These are phyloP conservation scores for Sebastes aleutianus DNA, from an alignment of 2,797 vertebrate species.

Conservation along the genomic window DNA sequence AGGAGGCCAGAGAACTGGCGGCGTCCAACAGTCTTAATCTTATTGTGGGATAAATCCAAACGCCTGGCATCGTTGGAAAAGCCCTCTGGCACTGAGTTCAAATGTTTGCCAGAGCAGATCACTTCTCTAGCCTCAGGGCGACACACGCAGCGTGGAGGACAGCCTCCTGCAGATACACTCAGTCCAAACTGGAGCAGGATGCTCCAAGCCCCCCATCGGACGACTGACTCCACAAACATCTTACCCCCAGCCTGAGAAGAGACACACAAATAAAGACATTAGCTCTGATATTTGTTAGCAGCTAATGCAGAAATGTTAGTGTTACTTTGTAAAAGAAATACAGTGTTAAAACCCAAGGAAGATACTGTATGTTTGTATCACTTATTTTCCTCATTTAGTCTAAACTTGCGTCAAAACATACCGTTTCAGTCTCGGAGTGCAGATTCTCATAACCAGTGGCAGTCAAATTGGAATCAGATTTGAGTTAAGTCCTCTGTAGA, in stretches of 20 bases:
- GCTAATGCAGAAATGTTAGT: neutral
- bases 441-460: slow-evolving; percentile 82
- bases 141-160: slow-evolving; percentile 85
- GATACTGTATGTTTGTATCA: neutral
- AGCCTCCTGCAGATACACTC: slow-evolving; percentile 67
- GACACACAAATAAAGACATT: slow-evolving; percentile 4
- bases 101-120: slow-evolving; percentile 84
- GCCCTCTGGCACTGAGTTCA: slow-evolving; percentile 83
- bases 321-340: neutral
- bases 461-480: slow-evolving; percentile 60
- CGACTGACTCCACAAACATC: slow-evolving; percentile 83
- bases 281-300: neutral
- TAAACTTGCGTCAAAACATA: slow-evolving; percentile 19
- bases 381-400: neutral
- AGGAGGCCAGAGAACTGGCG: slow-evolving; percentile 85
- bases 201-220: slow-evolving; percentile 74
- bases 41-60: slow-evolving; percentile 88
- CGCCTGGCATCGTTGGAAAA: slow-evolving; percentile 80
- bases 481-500: slow-evolving; percentile 42
- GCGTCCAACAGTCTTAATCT: slow-evolving; percentile 84
- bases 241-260: slow-evolving; percentile 75
- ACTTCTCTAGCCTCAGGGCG: slow-evolving; percentile 79
- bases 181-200: slow-evolving; percentile 76
- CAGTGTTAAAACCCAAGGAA: neutral
- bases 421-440: slow-evolving; percentile 69